Base-by-base conservation (phyloP, 2,113 vertebrate genomes). In the Rhinoptilus africanus region DNA sequence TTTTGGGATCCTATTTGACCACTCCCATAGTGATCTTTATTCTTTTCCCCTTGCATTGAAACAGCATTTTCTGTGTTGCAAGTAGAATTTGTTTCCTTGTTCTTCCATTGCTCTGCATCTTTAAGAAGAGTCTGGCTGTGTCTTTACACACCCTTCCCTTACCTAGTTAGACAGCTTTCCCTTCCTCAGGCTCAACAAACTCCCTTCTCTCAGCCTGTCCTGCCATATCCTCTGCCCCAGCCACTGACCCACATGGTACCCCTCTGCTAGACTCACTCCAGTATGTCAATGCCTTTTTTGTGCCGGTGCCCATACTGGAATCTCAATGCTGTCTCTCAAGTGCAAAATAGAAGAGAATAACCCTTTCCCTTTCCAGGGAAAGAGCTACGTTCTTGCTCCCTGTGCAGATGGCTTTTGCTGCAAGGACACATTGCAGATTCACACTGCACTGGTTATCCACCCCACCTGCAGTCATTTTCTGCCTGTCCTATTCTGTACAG, bases 231-330 rank as follows among this genome's bases (percentile, higher is more conserved):
- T 50, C 10, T 64, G 32, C 16, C 27, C 21, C 54, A 62, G 0
- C 6, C 1, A 0, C 37, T 51, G 48, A 47, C 6, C 19, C 30
- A 10, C 37, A 22, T 4, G 7, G 13, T 34, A 43, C 20, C 10
- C 14, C 15, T 67, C 21, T 83, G 20, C 34, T 28, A 66, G 21
- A 41, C 51, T 48, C 59, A 71, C 13, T 4, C 21, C 35, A 32
- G 35, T 19, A 17, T 11, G 14, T 43, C 54, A 63, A 9, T 63
- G 39, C 14, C 8, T 59, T 72, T 47, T 72, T 54, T 73, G 51
- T 72, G 37, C 51, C 34, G 16, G 9, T 64, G 67, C 32, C 47
- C 74, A 30, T 12, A 26, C 27, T 50, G 27, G 35, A 50, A 16
- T 48, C 39, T 8, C 10, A 54, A 5, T 18, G 45, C 30, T 48